Base-by-base conservation (phyloP, 2,113 vertebrate species). In the Isichthys henryi region DNA sequence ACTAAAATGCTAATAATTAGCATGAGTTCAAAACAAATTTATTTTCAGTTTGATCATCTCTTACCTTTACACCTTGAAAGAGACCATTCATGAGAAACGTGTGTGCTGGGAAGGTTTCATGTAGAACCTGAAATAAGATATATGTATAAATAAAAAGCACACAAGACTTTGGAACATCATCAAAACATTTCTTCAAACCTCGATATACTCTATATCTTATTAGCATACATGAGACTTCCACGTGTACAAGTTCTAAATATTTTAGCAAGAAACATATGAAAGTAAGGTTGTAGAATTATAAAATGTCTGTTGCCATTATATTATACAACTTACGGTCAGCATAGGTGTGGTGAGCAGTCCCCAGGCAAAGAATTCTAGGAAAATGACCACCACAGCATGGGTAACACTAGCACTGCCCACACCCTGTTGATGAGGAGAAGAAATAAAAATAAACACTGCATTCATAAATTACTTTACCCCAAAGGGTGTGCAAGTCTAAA, bases 31-130 rank as follows among this genome's bases (percentile, higher is more conserved):
- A 53, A 17, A 87, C 27, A 10, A 90, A n/a, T 70, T 31, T 19
- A 50, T 82, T 50, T 13, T 15, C 70, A 77, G 35, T 5, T 77
- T 39, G 3, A 15, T 43, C 74, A 13, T 39, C 13, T 90, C 95
- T 96, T 95, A 99, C 98, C 97, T 99, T 99, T 92, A 99, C 97
- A 83, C 98, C 98, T 94, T 99, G 98, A 95, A 99, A 98, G 90
- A 99, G 97, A 93, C 98, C 98, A 88, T 99, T 99, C 97, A 99
- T 99, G 92, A 99, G 95, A 94, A 99, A 99, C 0, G 97, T 99
- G 92, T 99, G 98, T 90, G 97, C 95, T 43, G 97, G 96, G 94
- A 99, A 99, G 0, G 98, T 98, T 96, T 99, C 97, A 90, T 96
- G 98, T 91, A 99, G 94, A 93, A 99, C 98, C 98, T 99, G 89